These are phyloP conservation scores for Manis pentadactyla DNA, from an alignment of 2,797 vertebrate genomes.

Conservation along the genomic window DNA sequence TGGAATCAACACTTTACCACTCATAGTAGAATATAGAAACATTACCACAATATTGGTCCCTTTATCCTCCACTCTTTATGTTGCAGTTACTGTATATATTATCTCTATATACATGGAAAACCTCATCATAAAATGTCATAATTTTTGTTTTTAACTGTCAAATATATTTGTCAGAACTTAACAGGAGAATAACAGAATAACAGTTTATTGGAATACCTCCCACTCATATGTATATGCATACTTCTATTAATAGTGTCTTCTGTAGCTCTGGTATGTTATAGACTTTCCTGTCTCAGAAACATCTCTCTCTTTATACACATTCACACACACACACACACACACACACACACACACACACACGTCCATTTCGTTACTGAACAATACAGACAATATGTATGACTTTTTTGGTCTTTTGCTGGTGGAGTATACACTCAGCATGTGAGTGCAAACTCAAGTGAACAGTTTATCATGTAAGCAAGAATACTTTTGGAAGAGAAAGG, in stretches of 20 bases:
- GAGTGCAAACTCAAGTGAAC: background rate
- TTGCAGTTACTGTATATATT: background rate
- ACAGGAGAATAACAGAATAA: background rate
- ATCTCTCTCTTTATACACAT: background rate
- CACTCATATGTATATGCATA: background rate
- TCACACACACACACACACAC: background rate
- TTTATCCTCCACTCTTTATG: background rate
- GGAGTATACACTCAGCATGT: background rate
- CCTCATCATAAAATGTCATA: background rate
- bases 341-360: too few species aligned
- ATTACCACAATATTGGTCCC: background rate
- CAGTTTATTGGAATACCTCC: background rate
- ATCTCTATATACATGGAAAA: background rate
- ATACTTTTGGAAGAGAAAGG: background rate
- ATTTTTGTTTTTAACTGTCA: background rate
- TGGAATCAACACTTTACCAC: background rate
- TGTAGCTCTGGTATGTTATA: background rate
- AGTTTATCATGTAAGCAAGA: background rate
- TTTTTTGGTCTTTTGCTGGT: background rate
- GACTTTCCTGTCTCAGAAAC: background rate
- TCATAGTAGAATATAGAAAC: background rate
- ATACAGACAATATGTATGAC: background rate
- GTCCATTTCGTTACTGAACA: background rate
- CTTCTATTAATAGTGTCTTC: background rate
- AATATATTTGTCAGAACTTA: background rate